Evolutionary conservation across 1,140 invertebrate genomes (phyloP).

Genomic region (Pygmarrhopalites habei): DNA sequence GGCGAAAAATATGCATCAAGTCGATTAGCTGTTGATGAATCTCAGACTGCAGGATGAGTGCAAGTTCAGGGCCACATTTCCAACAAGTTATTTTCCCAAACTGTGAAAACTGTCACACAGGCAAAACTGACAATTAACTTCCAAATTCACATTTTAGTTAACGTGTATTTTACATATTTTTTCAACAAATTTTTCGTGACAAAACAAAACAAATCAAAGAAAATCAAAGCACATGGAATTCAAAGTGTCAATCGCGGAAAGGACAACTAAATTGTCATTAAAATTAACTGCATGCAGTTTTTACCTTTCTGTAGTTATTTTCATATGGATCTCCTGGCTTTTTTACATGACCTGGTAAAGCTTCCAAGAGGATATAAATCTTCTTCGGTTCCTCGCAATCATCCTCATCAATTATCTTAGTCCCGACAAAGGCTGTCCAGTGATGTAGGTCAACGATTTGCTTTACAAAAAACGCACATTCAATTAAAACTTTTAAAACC

Average conservation of each 20-base stretch:
- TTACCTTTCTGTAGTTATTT: slow-evolving; percentile 25
- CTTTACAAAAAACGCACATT: slow-evolving; percentile 14
- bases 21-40: slow-evolving; percentile 29
- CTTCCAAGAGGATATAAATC: slow-evolving; percentile 32
- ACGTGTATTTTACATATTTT: not conserved
- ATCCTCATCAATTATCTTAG: slow-evolving; percentile 5
- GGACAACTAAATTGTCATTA: too few species aligned
- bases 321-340: not conserved
- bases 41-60: slow-evolving; percentile 25
- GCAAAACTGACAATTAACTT: not conserved
- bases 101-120: slow-evolving; percentile 25
- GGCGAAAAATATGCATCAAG: slow-evolving; percentile 34
- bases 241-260: too few species aligned
- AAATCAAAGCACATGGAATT: too few species aligned
- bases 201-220: not conserved
- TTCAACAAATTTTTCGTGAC: not conserved
- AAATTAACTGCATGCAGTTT: not conserved
- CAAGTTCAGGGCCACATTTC: slow-evolving; percentile 34
- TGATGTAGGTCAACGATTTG: slow-evolving; percentile 33
- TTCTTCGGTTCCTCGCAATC: slow-evolving; percentile 8
- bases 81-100: slow-evolving; percentile 32
- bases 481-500: not conserved
- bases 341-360: too few species aligned
- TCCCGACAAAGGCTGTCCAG: slow-evolving; percentile 31
- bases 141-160: not conserved